phyloP scores from a whole-genome alignment of 2,888 invertebrate genomes.

The Drosophila mercatorum region DNA sequence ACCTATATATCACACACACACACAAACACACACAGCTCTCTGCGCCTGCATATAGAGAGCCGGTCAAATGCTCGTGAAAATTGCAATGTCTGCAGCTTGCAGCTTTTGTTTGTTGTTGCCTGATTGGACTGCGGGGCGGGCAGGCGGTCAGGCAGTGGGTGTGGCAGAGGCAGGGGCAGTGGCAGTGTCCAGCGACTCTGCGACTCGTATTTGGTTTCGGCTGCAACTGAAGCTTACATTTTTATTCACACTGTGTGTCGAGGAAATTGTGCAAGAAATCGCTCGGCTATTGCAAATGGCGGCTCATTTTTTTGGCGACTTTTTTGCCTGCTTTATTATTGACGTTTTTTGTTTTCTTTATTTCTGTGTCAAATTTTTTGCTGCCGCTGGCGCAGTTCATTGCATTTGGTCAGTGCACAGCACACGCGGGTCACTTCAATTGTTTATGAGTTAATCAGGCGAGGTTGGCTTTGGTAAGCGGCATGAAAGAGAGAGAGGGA shows the following conservation, averaged over 20 bases:
- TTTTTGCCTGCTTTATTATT: conserved; percentile 8
- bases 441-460: background rate
- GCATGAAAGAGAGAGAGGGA: too few species aligned
- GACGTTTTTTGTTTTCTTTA: conserved; percentile 22
- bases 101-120: conserved; percentile 68
- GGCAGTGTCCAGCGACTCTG: background rate
- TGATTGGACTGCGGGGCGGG: conserved; percentile 44
- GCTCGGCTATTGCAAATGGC: conserved; percentile 52
- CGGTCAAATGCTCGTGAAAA: conserved; percentile 67
- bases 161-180: background rate
- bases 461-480: background rate
- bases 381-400: conserved; percentile 35
- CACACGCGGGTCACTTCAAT: background rate
- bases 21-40: background rate
- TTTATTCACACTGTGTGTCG: conserved; percentile 67
- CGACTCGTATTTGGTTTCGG: conserved; percentile 37
- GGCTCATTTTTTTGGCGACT: conserved; percentile 15
- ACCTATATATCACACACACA: conserved; percentile 8
- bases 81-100: conserved; percentile 77
- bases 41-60: conserved; percentile 20
- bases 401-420: conserved; percentile 25
- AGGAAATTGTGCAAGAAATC: conserved; percentile 75
- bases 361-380: conserved; percentile 43
- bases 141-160: background rate
- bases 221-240: conserved; percentile 67